Evolutionary conservation across 2,888 invertebrate genomes (phyloP).

Genomic region (Drosophila limbata): DNA sequence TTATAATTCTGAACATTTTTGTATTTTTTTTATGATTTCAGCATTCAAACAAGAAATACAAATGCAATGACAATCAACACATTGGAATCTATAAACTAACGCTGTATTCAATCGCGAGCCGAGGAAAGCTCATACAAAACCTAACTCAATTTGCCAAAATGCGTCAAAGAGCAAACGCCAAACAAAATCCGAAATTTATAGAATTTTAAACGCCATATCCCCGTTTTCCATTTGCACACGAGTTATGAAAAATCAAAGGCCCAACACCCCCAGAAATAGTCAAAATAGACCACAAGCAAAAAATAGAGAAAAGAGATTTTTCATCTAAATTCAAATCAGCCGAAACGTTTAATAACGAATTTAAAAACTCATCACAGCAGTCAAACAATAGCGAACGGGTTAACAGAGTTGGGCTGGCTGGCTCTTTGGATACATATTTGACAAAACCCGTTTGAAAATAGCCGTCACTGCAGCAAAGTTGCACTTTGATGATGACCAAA

Average conservation of each 20-base stretch:
- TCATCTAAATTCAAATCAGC: constrained; percentile 74
- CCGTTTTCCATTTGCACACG: constrained; percentile 23
- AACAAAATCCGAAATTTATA: constrained; percentile 74
- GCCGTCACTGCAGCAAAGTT: constrained; percentile 50
- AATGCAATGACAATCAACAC: constrained; percentile 27
- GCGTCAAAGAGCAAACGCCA: constrained; percentile 36
- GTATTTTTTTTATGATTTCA: no score
- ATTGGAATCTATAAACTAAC: constrained; percentile 38
- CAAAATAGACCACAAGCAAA: constrained; percentile 24
- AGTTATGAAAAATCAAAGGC: constrained; percentile 57
- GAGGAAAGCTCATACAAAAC: constrained; percentile 36
- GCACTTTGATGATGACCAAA: constrained; percentile 57
- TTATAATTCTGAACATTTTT: not conserved
- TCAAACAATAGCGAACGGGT: constrained; percentile 38
- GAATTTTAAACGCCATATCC: constrained; percentile 56
- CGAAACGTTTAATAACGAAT: constrained; percentile 73
- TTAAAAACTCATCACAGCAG: constrained; percentile 72
- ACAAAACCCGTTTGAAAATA: constrained; percentile 25
- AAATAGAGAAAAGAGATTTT: constrained; percentile 15
- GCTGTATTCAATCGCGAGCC: constrained; percentile 32
- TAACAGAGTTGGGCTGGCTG: not conserved
- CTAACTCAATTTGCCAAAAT: constrained; percentile 67
- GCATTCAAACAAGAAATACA: not conserved
- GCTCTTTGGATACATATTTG: constrained; percentile 32
- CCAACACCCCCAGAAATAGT: constrained; percentile 26